A percentile compares a stretch with the other conserved stretches of the same genome.
phyloP scores from a whole-genome alignment of 2,797 vertebrate species.

The Squalus acanthias region DNA sequence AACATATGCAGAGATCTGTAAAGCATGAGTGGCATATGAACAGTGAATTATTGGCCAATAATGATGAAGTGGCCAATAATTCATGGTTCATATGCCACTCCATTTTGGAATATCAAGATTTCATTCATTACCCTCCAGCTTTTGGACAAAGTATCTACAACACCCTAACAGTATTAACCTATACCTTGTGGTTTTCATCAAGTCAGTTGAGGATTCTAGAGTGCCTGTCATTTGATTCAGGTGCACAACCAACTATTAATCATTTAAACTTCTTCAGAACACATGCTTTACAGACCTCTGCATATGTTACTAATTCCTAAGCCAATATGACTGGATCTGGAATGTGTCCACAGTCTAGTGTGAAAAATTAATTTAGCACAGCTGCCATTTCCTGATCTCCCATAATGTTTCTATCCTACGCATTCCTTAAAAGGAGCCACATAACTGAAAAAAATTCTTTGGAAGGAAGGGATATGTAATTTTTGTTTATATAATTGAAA shows the following conservation, averaged over 20 bases:
- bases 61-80: neutral
- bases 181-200: neutral
- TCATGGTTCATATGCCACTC: neutral
- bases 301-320: constrained; percentile 14
- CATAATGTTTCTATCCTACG: neutral
- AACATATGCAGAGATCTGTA: constrained; percentile 1
- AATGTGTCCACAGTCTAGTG: neutral
- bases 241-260: neutral
- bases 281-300: constrained; percentile 1
- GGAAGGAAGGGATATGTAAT: neutral
- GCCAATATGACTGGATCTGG: constrained; percentile 12
- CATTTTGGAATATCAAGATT: neutral
- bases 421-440: neutral
- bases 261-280: neutral
- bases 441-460: neutral
- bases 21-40: neutral
- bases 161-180: no score
- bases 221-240: neutral
- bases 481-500: neutral
- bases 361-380: constrained; percentile 2
- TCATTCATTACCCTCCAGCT: neutral
- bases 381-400: neutral
- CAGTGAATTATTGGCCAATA: neutral
- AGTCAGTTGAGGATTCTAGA: neutral
- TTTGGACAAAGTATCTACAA: neutral